These are phyloP conservation scores for Drosophila hydei DNA, from an alignment of 1,140 invertebrate species.

Conservation along the genomic window DNA sequence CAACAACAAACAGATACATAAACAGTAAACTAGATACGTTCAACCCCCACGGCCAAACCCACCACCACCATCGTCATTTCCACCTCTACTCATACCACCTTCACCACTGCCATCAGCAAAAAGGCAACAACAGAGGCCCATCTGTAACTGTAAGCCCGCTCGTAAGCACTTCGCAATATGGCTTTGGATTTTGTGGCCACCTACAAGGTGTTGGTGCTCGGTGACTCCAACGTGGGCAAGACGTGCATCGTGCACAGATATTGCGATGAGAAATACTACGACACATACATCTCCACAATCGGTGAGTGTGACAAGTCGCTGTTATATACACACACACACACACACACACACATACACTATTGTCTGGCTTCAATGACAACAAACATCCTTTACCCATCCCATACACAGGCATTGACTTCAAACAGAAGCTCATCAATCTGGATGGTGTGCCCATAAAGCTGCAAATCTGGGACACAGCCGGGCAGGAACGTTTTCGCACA, in stretches of 20 bases:
- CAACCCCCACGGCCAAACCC: slow-evolving; percentile 54
- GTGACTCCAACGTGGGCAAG: slow-evolving; percentile 96
- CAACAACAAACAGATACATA: slow-evolving; percentile 68
- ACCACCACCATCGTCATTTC: slow-evolving; percentile 52
- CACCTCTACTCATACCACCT: slow-evolving; percentile 17
- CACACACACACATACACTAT: neutral
- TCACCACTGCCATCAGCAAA: slow-evolving; percentile 15
- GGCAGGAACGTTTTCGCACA: slow-evolving; percentile 85
- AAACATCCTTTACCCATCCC: slow-evolving; percentile 20
- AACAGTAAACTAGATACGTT: slow-evolving; percentile 45
- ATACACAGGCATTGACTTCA: slow-evolving; percentile 93
- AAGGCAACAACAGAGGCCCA: slow-evolving; percentile 61
- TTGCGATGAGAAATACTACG: slow-evolving; percentile 95
- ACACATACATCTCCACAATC: slow-evolving; percentile 96
- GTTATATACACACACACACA: neutral
- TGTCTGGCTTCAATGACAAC: slow-evolving; percentile 21
- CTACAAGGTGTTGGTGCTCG: slow-evolving; percentile 93
- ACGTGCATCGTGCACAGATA: slow-evolving; percentile 96
- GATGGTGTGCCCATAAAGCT: slow-evolving; percentile 93
- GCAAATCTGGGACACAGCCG: slow-evolving; percentile 93
- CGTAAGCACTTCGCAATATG: slow-evolving; percentile 84
- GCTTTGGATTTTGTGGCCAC: slow-evolving; percentile 92
- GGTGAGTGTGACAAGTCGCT: slow-evolving; percentile 86
- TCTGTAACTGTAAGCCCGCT: slow-evolving; percentile 51
- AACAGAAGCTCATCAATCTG: slow-evolving; percentile 94